A percentile compares a stretch with the other conserved stretches of the same genome.
Evolutionary conservation across 2,888 invertebrate genomes (phyloP).

Genomic region (Belgica antarctica): DNA sequence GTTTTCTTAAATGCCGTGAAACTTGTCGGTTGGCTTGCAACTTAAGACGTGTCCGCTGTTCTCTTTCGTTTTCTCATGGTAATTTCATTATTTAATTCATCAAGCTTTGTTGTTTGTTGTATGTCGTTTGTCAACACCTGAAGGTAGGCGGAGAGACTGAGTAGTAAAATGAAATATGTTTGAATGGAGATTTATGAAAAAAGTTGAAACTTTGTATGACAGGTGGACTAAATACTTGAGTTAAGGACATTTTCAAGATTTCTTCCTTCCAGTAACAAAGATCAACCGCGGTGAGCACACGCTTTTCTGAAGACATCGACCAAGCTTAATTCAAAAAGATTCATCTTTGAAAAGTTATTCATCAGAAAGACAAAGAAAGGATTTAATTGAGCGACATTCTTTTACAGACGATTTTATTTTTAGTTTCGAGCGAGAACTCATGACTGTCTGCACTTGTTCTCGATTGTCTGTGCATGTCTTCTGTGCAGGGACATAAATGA

Average conservation of each 20-base stretch:
- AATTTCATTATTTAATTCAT: neutral
- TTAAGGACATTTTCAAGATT: too few species aligned
- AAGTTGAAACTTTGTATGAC: too few species aligned
- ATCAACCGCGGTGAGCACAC: too few species aligned
- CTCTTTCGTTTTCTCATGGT: neutral
- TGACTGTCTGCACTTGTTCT: neutral
- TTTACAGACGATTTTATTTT: too few species aligned
- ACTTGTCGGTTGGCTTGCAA: neutral
- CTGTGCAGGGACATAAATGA: too few species aligned
- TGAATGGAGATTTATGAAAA: constrained; percentile 1
- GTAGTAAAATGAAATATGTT: neutral
- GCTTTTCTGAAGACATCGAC: too few species aligned
- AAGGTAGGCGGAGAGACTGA: constrained; percentile 18
- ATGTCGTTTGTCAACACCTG: neutral
- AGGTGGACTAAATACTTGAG: too few species aligned
- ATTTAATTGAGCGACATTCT: neutral
- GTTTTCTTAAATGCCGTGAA: constrained; percentile 27
- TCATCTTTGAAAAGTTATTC: neutral
- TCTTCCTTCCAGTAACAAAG: too few species aligned
- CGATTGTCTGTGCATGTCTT: too few species aligned
- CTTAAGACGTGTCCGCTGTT: constrained; percentile 15
- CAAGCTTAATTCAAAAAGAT: too few species aligned
- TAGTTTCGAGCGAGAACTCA: too few species aligned
- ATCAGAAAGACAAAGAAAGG: neutral
- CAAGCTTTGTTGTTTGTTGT: neutral